phyloP scores from a whole-genome alignment of 2,797 vertebrate species.

The Scleropages formosus region DNA sequence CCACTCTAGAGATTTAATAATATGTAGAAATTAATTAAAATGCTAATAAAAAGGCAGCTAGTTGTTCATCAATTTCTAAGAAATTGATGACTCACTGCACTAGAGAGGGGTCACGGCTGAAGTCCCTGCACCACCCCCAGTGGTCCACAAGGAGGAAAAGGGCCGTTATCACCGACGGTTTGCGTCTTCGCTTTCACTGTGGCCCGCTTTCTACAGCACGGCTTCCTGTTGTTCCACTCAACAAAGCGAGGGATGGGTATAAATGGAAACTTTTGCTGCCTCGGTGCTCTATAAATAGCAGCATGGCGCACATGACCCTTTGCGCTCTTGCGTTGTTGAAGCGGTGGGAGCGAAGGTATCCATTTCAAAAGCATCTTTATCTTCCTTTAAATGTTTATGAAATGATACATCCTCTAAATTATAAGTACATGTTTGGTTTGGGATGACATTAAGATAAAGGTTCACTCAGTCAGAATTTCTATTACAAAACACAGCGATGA shows the following conservation, averaged over 20 bases:
- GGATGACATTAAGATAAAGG: too few species aligned
- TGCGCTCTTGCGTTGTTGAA: conserved; percentile 47
- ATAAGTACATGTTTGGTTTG: too few species aligned
- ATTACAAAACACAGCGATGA: too few species aligned
- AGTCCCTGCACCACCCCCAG: conserved; percentile 34
- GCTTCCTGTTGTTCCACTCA: conserved; percentile 77
- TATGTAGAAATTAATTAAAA: not conserved
- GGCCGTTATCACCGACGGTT: conserved; percentile 22
- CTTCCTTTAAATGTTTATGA: not conserved
- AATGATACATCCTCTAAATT: not conserved
- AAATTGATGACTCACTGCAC: not conserved
- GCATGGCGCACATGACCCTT: conserved; percentile 46
- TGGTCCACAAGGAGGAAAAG: conserved; percentile 47
- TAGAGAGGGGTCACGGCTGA: not conserved
- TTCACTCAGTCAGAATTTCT: too few species aligned
- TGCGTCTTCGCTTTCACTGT: conserved; percentile 30
- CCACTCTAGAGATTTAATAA: not conserved
- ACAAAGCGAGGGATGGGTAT: conserved; percentile 62
- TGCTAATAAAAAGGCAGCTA: not conserved
- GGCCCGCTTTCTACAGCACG: conserved; percentile 50
- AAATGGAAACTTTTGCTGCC: conserved; percentile 69
- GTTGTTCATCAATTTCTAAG: not conserved
- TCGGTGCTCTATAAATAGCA: conserved; percentile 64
- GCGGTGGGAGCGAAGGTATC: conserved; percentile 28
- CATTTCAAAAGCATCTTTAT: not conserved